A percentile compares a stretch with the other conserved stretches of the same genome.
phyloP scores from a whole-genome alignment of 2,113 vertebrate genomes.

The Elaphurus davidianus region DNA sequence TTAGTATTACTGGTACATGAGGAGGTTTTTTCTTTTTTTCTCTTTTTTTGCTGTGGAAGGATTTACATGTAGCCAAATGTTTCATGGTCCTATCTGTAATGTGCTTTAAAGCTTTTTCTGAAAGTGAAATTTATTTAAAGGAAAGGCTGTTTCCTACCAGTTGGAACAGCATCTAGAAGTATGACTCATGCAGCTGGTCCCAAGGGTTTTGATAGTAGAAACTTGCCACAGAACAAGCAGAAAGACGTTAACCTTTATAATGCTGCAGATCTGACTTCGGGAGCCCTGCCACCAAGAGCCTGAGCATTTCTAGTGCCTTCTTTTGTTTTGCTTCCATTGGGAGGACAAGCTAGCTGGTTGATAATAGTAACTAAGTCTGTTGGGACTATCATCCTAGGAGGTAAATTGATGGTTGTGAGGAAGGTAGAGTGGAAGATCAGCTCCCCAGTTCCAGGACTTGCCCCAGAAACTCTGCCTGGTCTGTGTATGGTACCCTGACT shows the following conservation, averaged over 20 bases:
- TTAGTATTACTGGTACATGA: conserved; percentile 50
- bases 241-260: conserved; percentile 24
- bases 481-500: background rate
- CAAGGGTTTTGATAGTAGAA: conserved; percentile 46
- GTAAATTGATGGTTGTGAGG: background rate
- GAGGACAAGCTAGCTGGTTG: background rate
- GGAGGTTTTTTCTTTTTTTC: conserved; percentile 60
- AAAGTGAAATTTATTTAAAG: conserved; percentile 76
- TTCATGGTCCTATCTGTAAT: conserved; percentile 62
- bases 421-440: background rate
- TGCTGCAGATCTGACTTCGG: background rate
- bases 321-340: background rate
- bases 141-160: conserved; percentile 68
- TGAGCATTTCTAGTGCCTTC: background rate
- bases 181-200: conserved; percentile 49
- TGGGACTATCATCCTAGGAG: background rate
- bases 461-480: background rate
- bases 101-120: conserved; percentile 62
- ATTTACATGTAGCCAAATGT: conserved; percentile 68
- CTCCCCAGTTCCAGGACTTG: background rate
- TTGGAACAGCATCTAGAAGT: conserved; percentile 54
- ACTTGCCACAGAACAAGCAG: conserved; percentile 32
- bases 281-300: background rate
- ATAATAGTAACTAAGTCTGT: background rate
- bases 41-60: conserved; percentile 72